Conservation (phyloP, 2,113 vertebrate species). For the Megaleporinus macrocephalus region DNA sequence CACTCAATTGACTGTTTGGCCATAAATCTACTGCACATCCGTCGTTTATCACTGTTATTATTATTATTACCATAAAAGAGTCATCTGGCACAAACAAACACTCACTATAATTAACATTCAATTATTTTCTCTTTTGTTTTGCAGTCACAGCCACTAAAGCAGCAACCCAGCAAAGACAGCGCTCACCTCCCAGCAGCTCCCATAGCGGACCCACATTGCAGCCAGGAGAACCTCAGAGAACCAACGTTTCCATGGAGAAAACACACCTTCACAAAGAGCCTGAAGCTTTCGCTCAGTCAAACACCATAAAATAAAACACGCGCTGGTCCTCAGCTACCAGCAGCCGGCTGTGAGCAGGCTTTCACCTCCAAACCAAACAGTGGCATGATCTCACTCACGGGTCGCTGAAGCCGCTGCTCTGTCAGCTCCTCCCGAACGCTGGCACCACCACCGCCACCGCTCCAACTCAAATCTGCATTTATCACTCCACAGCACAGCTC, state of each 20-base stretch:
- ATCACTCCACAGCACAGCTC: constrained; percentile 5
- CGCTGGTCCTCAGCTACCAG: neutral
- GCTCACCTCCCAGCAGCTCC: constrained; percentile 80
- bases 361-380: neutral
- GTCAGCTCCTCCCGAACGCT: neutral
- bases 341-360: neutral
- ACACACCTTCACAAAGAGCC: neutral
- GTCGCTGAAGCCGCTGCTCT: neutral
- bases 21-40: neutral
- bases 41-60: constrained; percentile 23
- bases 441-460: neutral
- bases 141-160: neutral
- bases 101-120: neutral
- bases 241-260: constrained; percentile 53
- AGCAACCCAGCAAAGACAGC: neutral
- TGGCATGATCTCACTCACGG: constrained; percentile 18
- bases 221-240: constrained; percentile 57
- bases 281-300: neutral
- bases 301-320: neutral
- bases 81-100: neutral
- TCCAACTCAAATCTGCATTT: constrained; percentile 6
- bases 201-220: constrained; percentile 67
- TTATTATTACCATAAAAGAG: constrained; percentile 29
- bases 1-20: constrained; percentile 1
- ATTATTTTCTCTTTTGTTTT: neutral